A percentile compares a stretch with the other conserved stretches of the same genome.
Evolutionary conservation across 2,113 vertebrate genomes (phyloP).

Genomic region (Alosa alosa): DNA sequence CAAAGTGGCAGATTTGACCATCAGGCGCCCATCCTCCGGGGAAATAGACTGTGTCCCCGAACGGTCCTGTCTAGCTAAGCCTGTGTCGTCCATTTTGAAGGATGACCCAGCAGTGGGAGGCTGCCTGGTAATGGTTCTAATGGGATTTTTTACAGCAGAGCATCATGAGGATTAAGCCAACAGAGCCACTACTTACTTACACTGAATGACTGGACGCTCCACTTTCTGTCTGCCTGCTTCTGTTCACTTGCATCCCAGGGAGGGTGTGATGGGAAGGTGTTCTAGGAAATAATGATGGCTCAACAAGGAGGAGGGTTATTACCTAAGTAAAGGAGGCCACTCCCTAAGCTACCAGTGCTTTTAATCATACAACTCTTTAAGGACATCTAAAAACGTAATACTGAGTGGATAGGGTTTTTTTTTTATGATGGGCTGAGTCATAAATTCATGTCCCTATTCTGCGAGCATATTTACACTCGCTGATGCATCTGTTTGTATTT

Average conservation of each 20-base stretch:
- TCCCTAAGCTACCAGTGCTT: not conserved
- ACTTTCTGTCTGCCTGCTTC: not conserved
- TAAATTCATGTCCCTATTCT: not conserved
- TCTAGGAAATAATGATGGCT: not conserved
- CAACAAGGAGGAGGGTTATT: not conserved
- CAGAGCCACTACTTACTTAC: conserved; percentile 18
- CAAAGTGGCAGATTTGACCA: not conserved
- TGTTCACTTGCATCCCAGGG: not conserved
- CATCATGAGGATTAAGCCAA: conserved; percentile 37
- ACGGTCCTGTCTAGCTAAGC: conserved; percentile 16
- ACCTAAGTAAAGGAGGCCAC: not conserved
- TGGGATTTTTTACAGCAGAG: conserved; percentile 31
- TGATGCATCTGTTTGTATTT: conserved; percentile 38
- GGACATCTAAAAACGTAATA: not conserved
- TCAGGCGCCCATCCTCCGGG: not conserved
- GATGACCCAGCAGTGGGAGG: conserved; percentile 22
- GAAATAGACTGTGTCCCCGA: not conserved
- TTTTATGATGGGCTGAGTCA: not conserved
- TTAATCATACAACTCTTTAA: not conserved
- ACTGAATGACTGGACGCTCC: not conserved
- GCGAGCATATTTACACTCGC: conserved; percentile 20
- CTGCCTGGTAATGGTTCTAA: conserved; percentile 27
- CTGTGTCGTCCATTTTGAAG: conserved; percentile 25
- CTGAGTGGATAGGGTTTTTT: not conserved
- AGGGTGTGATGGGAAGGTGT: not conserved